Base-by-base conservation (phyloP, 1,140 invertebrate genomes). In the Macrosteles quadrilineatus region DNA sequence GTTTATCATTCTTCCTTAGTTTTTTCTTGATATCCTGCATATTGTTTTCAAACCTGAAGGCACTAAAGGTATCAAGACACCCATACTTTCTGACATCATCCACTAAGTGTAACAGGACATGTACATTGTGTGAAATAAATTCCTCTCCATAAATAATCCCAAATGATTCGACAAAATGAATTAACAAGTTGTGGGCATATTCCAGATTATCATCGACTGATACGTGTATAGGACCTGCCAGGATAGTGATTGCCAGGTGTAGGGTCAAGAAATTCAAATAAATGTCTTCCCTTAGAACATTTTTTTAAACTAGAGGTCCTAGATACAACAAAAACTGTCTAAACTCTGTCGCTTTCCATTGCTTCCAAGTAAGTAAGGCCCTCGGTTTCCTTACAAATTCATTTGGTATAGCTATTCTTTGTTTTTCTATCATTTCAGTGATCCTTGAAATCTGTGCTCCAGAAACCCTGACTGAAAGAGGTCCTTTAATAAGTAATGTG, bases 331-430 rank as follows among this genome's bases (percentile, higher is more conserved):
- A n/a, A 25, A 68, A 68, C 45, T 68, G 66, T 29, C 66, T 55
- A 43, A 68, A 68, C 53, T 68, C 66, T 2, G 66, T 68, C 25
- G 66, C 66, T 68, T 57, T 68, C 66, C 66, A 68, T 23, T 53
- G 66, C 43, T 55, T 68, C 27, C 43, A 53, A 17, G 25, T 25
- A 1, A 23, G 27, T 23, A 68, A 29, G 17, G 36, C 21, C 21
- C 66, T 68, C 1, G 66, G 36, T 57, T 68, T 57, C 66, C 36
- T 43, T 43, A 43, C 66, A 53, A 63, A 68, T 59, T 68, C 66
- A 68, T 19, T 14, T 43, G 66, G 66, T 29, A 27, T 25, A 27
- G 25, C 25, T 57, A 23, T 25, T 68, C 25, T 63, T 25, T 57
- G 27, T 6, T 29, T 9, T 19, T 68, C 66, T 19, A 68, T 32